Evolutionary conservation across 2,888 invertebrate species (phyloP).

Genomic region (Drepana falcataria): DNA sequence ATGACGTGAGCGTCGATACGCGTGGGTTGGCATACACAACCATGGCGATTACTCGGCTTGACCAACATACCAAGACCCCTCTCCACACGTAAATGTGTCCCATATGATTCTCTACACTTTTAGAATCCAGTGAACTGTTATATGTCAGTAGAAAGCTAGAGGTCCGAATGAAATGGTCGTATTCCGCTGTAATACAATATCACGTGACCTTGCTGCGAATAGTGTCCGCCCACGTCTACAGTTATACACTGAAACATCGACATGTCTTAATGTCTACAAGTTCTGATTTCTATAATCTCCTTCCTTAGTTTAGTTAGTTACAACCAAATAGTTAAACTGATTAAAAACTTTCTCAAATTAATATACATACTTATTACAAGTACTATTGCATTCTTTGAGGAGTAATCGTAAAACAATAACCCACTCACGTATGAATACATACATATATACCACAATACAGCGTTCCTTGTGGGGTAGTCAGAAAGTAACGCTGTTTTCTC

Average conservation of each 20-base stretch:
- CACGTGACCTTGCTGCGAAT: conserved; percentile 73
- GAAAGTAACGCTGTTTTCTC: too few species aligned
- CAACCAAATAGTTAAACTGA: too few species aligned
- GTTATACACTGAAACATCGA: conserved; percentile 41
- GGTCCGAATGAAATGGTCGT: conserved; percentile 35
- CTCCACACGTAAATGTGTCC: conserved; percentile 10
- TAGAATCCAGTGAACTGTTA: conserved; percentile 13
- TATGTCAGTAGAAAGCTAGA: conserved; percentile 11
- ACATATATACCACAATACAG: too few species aligned
- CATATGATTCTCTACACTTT: conserved; percentile 5
- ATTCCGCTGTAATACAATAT: conserved; percentile 69
- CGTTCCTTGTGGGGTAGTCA: too few species aligned
- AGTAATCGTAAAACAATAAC: too few species aligned
- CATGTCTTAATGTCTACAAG: conserved; percentile 27
- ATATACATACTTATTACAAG: too few species aligned
- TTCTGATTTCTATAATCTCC: conserved; percentile 17
- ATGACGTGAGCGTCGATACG: conserved; percentile 54
- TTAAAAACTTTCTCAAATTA: too few species aligned
- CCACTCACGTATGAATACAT: too few species aligned
- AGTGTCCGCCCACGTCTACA: conserved; percentile 64
- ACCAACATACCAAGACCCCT: conserved; percentile 39
- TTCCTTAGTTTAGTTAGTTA: background rate
- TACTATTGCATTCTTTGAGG: too few species aligned
- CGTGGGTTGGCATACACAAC: conserved; percentile 51
- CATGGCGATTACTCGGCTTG: conserved; percentile 36